These are phyloP conservation scores for Drosophila atripex DNA, from an alignment of 2,888 invertebrate species.

Conservation along the genomic window DNA sequence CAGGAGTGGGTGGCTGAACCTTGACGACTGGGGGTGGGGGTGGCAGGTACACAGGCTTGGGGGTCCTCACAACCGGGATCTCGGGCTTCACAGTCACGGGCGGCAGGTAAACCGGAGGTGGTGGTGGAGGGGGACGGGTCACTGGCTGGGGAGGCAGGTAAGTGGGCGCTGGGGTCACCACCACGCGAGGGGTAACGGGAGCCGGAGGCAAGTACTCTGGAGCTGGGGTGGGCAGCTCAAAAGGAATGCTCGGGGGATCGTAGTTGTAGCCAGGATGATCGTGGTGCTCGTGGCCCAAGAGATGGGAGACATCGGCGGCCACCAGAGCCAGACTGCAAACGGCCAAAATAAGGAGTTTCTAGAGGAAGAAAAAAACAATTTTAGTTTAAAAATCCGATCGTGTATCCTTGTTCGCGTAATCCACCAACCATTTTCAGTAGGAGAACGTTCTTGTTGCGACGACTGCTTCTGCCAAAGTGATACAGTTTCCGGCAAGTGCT, in stretches of 20 bases:
- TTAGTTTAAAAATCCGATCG: neutral
- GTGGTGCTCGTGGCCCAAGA: slow-evolving; percentile 63
- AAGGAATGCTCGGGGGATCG: slow-evolving; percentile 55
- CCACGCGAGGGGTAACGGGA: slow-evolving; percentile 26
- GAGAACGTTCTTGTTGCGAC: slow-evolving; percentile 58
- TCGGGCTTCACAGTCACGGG: slow-evolving; percentile 38
- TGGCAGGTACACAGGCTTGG: slow-evolving; percentile 53
- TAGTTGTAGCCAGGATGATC: slow-evolving; percentile 74
- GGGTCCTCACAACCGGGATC: slow-evolving; percentile 34
- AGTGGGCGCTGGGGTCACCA: slow-evolving; percentile 30
- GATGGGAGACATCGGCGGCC: slow-evolving; percentile 77
- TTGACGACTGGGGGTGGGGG: slow-evolving; percentile 18
- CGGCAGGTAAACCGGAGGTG: slow-evolving; percentile 50
- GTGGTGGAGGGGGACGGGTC: slow-evolving; percentile 11
- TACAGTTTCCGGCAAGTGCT: slow-evolving; percentile 68
- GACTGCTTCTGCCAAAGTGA: slow-evolving; percentile 60
- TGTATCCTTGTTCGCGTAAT: neutral
- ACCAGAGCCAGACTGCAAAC: slow-evolving; percentile 64
- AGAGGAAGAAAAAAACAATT: neutral
- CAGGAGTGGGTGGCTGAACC: slow-evolving; percentile 39
- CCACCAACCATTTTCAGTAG: slow-evolving; percentile 57
- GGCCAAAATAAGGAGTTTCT: slow-evolving; percentile 71
- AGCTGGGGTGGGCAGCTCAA: slow-evolving; percentile 60
- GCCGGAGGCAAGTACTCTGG: slow-evolving; percentile 51
- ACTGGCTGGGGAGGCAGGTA: slow-evolving; percentile 51